Percentiles rank a stretch among this genome's conserved stretches.
Evolutionary conservation across 2,797 vertebrate genomes (phyloP).

Genomic region (Oreochromis grahami): DNA sequence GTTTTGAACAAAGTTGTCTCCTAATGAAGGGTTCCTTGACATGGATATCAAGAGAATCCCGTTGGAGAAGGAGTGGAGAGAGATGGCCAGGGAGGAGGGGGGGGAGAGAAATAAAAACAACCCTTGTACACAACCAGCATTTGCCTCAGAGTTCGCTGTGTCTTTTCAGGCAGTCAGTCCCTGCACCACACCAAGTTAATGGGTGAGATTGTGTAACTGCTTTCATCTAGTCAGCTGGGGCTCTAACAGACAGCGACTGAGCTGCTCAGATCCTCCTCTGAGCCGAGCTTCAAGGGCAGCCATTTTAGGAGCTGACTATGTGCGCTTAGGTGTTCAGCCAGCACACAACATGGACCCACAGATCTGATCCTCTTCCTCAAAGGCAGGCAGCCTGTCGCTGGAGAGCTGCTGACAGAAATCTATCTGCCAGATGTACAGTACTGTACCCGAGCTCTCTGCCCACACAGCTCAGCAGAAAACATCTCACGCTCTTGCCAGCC

Average conservation of each 20-base stretch:
- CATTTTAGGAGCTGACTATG: constrained; percentile 93
- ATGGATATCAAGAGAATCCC: constrained; percentile 72
- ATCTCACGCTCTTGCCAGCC: constrained; percentile 56
- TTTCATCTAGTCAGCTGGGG: constrained; percentile 89
- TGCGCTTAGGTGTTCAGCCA: constrained; percentile 80
- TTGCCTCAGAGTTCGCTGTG: constrained; percentile 48
- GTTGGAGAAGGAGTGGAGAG: constrained; percentile 36
- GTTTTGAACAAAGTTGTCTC: constrained; percentile 88
- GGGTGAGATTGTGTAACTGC: constrained; percentile 86
- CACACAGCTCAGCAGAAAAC: constrained; percentile 75
- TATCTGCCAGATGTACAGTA: constrained; percentile 78
- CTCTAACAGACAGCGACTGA: constrained; percentile 87
- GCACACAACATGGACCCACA: constrained; percentile 94
- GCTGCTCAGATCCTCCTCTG: constrained; percentile 89
- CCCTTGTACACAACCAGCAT: constrained; percentile 55
- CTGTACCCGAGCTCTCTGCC: constrained; percentile 64
- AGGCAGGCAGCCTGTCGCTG: constrained; percentile 76
- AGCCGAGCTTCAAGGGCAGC: constrained; percentile 91
- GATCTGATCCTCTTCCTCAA: constrained; percentile 84
- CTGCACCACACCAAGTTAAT: constrained; percentile 85
- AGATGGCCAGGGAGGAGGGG: constrained; percentile 17
- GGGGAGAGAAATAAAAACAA: neutral
- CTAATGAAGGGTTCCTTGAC: constrained; percentile 82
- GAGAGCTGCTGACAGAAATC: constrained; percentile 81
- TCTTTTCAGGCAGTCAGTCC: constrained; percentile 77